phyloP scores from a whole-genome alignment of 2,113 vertebrate genomes.

The Salvelinus namaycush region DNA sequence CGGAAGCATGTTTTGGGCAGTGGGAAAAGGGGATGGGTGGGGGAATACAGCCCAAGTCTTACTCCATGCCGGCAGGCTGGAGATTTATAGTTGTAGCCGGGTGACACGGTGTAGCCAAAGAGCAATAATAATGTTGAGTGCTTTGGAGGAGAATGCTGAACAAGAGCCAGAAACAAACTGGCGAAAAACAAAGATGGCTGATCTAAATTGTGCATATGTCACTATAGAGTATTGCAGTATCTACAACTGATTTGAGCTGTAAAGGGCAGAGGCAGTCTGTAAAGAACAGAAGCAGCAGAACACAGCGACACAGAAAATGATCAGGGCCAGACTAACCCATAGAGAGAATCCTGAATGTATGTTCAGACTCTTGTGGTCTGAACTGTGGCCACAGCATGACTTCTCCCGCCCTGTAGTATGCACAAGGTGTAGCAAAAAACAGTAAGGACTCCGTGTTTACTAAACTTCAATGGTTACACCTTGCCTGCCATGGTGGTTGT shows the following conservation, averaged over 20 bases:
- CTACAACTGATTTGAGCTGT: background rate
- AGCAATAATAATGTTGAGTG: constrained; percentile 50
- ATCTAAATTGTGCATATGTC: background rate
- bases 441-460: background rate
- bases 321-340: background rate
- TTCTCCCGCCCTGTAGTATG: background rate
- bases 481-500: background rate
- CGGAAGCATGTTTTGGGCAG: constrained; percentile 1
- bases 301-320: background rate
- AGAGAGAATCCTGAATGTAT: background rate
- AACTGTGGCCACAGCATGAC: background rate
- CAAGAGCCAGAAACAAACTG: background rate
- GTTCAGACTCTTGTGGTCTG: background rate
- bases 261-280: background rate
- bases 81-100: constrained; percentile 50
- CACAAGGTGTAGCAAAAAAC: background rate
- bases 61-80: background rate
- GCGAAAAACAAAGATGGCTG: background rate
- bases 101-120: constrained; percentile 25
- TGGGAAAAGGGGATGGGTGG: background rate
- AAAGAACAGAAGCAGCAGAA: background rate
- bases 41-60: constrained; percentile 29
- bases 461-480: background rate
- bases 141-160: constrained; percentile 45
- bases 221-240: background rate